Evolutionary conservation across 2,797 vertebrate genomes (phyloP).

Genomic region (Sylvilagus floridanus): DNA sequence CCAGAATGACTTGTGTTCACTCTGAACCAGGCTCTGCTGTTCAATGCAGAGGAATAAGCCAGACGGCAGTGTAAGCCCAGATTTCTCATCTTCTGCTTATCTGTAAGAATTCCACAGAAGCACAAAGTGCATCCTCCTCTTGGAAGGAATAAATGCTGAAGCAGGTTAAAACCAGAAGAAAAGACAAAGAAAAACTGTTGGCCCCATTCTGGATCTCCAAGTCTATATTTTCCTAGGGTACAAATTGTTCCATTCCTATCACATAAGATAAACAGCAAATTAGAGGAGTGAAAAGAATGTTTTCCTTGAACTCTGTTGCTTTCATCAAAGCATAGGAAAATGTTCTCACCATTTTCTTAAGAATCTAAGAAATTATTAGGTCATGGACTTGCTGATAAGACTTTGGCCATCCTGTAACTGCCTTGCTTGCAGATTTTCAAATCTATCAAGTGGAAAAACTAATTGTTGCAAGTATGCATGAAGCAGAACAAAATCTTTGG

Average conservation of each 20-base stretch:
- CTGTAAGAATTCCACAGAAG: constrained; percentile 67
- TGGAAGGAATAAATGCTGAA: constrained; percentile 65
- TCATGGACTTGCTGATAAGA: not conserved
- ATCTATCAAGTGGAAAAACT: constrained; percentile 19
- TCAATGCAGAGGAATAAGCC: constrained; percentile 83
- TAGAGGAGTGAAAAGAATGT: constrained; percentile 60
- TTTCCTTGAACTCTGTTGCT: not conserved
- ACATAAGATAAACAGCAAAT: constrained; percentile 50
- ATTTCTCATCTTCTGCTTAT: constrained; percentile 69
- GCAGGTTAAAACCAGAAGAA: constrained; percentile 33
- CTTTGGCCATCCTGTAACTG: not conserved
- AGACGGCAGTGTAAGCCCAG: constrained; percentile 70
- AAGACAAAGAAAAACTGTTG: constrained; percentile 66
- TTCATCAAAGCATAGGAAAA: constrained; percentile 23
- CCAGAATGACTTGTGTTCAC: constrained; percentile 84
- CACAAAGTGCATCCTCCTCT: constrained; percentile 48
- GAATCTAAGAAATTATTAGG: constrained; percentile 42
- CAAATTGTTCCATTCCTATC: constrained; percentile 70
- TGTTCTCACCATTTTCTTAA: constrained; percentile 29
- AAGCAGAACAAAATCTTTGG: not conserved
- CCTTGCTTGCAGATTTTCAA: not conserved
- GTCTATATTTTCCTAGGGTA: constrained; percentile 66
- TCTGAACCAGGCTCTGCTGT: constrained; percentile 62
- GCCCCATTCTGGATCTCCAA: constrained; percentile 28
- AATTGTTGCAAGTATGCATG: not conserved